Evolutionary conservation across 2,113 vertebrate genomes (phyloP).

Genomic region (Procavia capensis): DNA sequence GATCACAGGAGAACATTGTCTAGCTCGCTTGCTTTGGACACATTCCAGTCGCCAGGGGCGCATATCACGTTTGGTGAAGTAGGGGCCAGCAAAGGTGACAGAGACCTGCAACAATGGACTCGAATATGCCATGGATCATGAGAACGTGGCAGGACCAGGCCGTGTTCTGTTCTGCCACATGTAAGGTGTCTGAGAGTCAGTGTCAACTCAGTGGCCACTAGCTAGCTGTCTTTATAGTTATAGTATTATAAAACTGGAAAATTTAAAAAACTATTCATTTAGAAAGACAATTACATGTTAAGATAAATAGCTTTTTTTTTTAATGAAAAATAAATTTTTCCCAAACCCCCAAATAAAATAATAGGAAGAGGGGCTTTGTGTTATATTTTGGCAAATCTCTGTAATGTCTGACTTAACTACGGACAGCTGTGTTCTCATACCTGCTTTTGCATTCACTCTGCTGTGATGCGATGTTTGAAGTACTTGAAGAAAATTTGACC

Average conservation of each 20-base stretch:
- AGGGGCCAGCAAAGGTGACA: too few species aligned
- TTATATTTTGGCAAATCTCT: slow-evolving; percentile 12
- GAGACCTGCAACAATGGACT: too few species aligned
- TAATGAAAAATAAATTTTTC: slow-evolving; percentile 36
- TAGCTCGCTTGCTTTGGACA: not conserved
- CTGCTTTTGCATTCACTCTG: not conserved
- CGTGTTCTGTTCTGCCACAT: too few species aligned
- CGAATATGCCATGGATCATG: too few species aligned
- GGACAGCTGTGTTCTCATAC: not conserved
- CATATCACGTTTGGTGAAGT: too few species aligned
- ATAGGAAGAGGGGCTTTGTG: not conserved
- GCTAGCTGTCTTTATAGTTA: not conserved
- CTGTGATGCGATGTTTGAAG: slow-evolving; percentile 33
- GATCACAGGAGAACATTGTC: not conserved
- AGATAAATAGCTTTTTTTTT: not conserved
- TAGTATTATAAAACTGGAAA: slow-evolving; percentile 33
- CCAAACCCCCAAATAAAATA: slow-evolving; percentile 16
- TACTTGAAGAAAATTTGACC: slow-evolving; percentile 21
- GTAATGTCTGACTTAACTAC: slow-evolving; percentile 1
- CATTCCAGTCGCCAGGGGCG: not conserved
- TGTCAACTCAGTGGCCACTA: too few species aligned
- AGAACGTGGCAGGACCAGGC: too few species aligned
- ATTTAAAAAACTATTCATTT: not conserved
- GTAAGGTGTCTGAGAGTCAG: too few species aligned
- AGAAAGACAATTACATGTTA: not conserved